phyloP scores from a whole-genome alignment of 1,140 invertebrate genomes.

The Paramacrobiotus metropolitanus region DNA sequence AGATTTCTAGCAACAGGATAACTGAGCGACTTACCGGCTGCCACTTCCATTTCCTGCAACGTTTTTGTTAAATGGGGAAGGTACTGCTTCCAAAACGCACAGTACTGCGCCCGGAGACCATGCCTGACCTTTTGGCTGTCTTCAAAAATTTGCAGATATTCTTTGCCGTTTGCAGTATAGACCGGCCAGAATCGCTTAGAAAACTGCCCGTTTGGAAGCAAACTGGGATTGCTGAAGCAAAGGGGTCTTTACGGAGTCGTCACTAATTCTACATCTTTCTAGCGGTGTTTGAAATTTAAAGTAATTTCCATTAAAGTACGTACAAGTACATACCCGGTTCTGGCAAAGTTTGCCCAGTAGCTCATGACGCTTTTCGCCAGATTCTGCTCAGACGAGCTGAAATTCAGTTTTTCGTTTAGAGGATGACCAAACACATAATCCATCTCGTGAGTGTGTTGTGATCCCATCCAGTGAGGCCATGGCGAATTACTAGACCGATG shows the following conservation, averaged over 20 bases:
- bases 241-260: background rate
- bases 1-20: too few relatives aligned
- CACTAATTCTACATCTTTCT: too few relatives aligned
- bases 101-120: conserved; percentile 63
- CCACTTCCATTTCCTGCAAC: background rate
- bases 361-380: conserved; percentile 75
- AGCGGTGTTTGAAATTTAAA: too few relatives aligned
- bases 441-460: conserved; percentile 29
- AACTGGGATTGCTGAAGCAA: conserved; percentile 46
- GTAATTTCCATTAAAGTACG: too few relatives aligned
- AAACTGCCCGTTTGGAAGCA: conserved; percentile 35
- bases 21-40: background rate
- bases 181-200: conserved; percentile 51
- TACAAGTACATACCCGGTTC: too few relatives aligned
- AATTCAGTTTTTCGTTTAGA: conserved; percentile 31
- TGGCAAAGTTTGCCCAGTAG: conserved; percentile 88
- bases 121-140: conserved; percentile 53
- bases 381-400: conserved; percentile 61
- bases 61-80: conserved; percentile 31
- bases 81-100: conserved; percentile 87
- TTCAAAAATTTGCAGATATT: conserved; percentile 51
- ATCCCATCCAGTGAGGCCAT: conserved; percentile 26
- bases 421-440: conserved; percentile 27
- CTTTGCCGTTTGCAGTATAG: conserved; percentile 51
- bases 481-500: conserved; percentile 14